Evolutionary conservation across 2,797 vertebrate species (phyloP).

Genomic region (Argya squamiceps): DNA sequence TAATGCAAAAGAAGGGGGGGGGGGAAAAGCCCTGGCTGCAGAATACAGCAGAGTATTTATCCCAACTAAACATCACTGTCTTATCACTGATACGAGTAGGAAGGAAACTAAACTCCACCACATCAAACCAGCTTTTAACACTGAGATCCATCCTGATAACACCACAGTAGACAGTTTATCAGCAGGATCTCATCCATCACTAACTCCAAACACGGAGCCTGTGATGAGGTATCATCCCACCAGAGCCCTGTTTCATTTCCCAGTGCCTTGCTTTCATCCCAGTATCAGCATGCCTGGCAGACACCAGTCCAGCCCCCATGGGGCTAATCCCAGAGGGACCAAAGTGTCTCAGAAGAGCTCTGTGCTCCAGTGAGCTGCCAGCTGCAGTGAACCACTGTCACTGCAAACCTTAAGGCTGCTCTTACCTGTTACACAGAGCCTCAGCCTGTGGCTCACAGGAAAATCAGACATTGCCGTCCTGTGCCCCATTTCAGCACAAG

Average conservation of each 20-base stretch:
- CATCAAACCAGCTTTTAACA: not conserved
- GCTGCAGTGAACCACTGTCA: not conserved
- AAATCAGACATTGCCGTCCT: fast-evolving
- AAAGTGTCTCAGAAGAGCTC: not conserved
- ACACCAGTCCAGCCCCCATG: not conserved
- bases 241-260: not conserved
- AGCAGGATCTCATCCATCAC: slow-evolving; percentile 5
- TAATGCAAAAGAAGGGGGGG: not conserved
- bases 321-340: not conserved
- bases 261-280: not conserved
- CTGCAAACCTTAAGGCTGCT: not conserved
- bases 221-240: not conserved
- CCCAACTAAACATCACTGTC: not conserved
- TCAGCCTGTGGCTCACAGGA: not conserved
- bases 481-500: not conserved
- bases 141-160: not conserved
- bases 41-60: not conserved
- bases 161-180: not conserved
- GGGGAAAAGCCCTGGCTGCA: not conserved
- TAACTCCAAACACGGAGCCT: not conserved
- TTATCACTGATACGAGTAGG: not conserved
- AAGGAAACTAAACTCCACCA: not conserved
- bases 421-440: not conserved
- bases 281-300: not conserved
- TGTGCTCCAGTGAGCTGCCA: not conserved